These are phyloP conservation scores for Aplocera efformata DNA, from an alignment of 2,888 invertebrate species.

Conservation along the genomic window DNA sequence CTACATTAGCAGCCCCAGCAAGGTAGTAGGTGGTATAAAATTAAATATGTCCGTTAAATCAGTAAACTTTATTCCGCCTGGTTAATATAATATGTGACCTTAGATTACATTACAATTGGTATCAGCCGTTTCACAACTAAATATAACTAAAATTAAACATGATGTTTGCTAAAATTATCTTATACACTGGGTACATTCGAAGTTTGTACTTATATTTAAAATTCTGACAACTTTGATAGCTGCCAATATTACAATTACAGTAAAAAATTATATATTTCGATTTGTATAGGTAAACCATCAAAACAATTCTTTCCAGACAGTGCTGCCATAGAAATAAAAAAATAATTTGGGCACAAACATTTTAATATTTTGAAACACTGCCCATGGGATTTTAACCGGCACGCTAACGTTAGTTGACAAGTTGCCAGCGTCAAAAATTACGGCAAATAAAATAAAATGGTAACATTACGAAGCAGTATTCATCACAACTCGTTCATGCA, in stretches of 20 bases:
- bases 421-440: conserved; percentile 26
- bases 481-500: conserved; percentile 24
- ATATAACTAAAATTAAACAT: conserved; percentile 36
- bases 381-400: neutral
- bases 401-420: conserved; percentile 9
- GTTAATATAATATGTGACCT: conserved; percentile 56
- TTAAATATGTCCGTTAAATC: too few relatives aligned
- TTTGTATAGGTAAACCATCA: conserved; percentile 5
- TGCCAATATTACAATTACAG: conserved; percentile 7
- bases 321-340: too few relatives aligned
- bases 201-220: conserved; percentile 24
- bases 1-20: too few relatives aligned
- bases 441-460: conserved; percentile 30
- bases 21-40: too few relatives aligned
- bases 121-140: conserved; percentile 58
- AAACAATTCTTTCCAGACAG: neutral
- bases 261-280: neutral
- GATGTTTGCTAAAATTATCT: conserved; percentile 15
- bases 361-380: conserved; percentile 12
- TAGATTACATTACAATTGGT: conserved; percentile 67
- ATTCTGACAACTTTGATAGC: conserved; percentile 6
- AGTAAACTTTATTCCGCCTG: conserved; percentile 35
- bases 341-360: too few relatives aligned
- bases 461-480: conserved; percentile 38
- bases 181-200: conserved; percentile 50